Conservation (phyloP, 2,888 invertebrate genomes). For the Melinaea menophilus region DNA sequence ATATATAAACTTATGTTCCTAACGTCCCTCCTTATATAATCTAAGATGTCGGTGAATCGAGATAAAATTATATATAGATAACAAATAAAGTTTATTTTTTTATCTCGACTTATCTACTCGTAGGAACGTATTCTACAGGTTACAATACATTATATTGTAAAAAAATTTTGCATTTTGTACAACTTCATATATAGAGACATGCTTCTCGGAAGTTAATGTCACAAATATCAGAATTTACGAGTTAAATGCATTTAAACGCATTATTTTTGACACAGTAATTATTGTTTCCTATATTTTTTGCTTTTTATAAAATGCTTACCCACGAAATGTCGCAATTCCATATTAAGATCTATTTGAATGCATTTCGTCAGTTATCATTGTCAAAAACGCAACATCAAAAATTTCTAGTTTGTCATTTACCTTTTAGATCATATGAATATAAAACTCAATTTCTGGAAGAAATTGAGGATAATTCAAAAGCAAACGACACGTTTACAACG, state of each 20-base stretch:
- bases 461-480: constrained; percentile 55
- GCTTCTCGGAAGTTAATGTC: constrained; percentile 61
- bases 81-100: not conserved
- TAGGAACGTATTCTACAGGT: not conserved
- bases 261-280: not conserved
- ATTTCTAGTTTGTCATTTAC: not conserved
- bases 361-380: not conserved
- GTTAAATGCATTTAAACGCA: constrained; percentile 26
- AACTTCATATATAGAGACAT: constrained; percentile 37
- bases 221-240: constrained; percentile 33
- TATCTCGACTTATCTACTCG: not conserved
- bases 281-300: too few relatives aligned
- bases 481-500: constrained; percentile 20
- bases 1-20: too few relatives aligned
- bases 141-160: not conserved
- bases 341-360: not conserved
- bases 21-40: too few relatives aligned
- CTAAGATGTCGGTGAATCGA: too few relatives aligned
- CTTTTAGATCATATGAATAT: constrained; percentile 38
- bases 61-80: too few relatives aligned
- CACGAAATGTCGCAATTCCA: not conserved
- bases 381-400: constrained; percentile 1
- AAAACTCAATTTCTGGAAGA: constrained; percentile 54
- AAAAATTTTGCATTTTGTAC: constrained; percentile 19
- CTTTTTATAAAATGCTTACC: too few relatives aligned